A percentile compares a stretch with the other conserved stretches of the same genome.
Conservation (phyloP, 92 coral and sea anemone species). For the Pocillopora meandrina region DNA sequence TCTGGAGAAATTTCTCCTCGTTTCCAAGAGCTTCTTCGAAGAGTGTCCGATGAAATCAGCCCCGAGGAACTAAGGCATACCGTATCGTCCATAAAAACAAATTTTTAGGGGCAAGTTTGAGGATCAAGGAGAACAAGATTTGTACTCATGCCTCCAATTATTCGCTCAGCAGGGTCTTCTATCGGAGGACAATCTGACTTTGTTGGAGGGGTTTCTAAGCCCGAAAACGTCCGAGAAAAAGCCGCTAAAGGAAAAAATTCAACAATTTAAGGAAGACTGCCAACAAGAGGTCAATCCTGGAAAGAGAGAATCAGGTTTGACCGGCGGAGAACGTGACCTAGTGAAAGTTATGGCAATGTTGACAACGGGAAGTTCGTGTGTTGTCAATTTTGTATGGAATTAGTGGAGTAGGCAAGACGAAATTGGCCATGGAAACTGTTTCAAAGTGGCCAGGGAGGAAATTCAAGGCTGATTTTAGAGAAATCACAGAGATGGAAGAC, state of each 20-base stretch:
- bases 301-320: not conserved
- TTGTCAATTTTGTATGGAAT: slow-evolving; percentile 57
- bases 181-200: slow-evolving; percentile 29
- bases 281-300: not conserved
- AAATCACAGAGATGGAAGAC: slow-evolving; percentile 7
- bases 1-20: slow-evolving; percentile 21
- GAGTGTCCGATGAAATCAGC: not conserved
- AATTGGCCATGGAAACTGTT: slow-evolving; percentile 46
- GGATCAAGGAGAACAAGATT: slow-evolving; percentile 12
- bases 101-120: slow-evolving; percentile 15
- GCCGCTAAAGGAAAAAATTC: slow-evolving; percentile 14
- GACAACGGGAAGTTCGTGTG: slow-evolving; percentile 9
- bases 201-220: slow-evolving; percentile 26
- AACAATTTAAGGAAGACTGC: not conserved
- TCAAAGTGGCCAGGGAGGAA: slow-evolving; percentile 14
- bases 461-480: slow-evolving; percentile 46
- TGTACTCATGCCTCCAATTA: slow-evolving; percentile 28
- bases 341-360: slow-evolving; percentile 10
- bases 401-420: slow-evolving; percentile 73
- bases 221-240: slow-evolving; percentile 16
- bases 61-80: slow-evolving; percentile 14
- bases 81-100: slow-evolving; percentile 16
- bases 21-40: slow-evolving; percentile 12
- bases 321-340: slow-evolving; percentile 43
- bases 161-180: slow-evolving; percentile 31